Percentiles rank a stretch among this genome's conserved stretches.
Evolutionary conservation across 2,113 vertebrate genomes (phyloP).

Genomic region (Macaca mulatta): DNA sequence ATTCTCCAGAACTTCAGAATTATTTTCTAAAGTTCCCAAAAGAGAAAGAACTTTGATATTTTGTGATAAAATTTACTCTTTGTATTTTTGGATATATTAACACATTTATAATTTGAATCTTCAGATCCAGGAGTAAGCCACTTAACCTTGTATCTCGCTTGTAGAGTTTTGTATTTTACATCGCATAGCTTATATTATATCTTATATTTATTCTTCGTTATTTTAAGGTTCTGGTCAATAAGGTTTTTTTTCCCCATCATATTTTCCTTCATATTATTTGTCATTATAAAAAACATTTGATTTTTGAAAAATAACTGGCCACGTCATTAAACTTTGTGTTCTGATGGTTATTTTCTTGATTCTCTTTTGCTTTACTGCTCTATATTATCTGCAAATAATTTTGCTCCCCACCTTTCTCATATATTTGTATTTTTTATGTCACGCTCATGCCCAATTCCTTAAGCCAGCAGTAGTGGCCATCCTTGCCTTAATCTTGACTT

Average conservation of each 20-base stretch:
- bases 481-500: background rate
- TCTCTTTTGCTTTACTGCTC: background rate
- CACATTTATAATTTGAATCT: background rate
- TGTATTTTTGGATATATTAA: background rate
- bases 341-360: background rate
- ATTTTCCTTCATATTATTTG: background rate
- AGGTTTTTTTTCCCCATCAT: background rate
- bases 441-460: background rate
- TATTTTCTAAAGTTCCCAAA: background rate
- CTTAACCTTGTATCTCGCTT: background rate
- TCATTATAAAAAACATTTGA: background rate
- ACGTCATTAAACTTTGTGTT: background rate
- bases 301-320: background rate
- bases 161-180: background rate
- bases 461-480: background rate
- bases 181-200: background rate
- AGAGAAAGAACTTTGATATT: background rate
- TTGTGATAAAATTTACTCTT: constrained; percentile 4
- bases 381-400: background rate
- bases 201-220: background rate
- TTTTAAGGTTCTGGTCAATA: background rate
- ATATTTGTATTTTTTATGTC: background rate
- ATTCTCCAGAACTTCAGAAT: background rate
- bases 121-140: background rate
- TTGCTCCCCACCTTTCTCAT: background rate